Base-by-base conservation (phyloP, 2,888 invertebrate species). In the Drosophila eohydei region DNA sequence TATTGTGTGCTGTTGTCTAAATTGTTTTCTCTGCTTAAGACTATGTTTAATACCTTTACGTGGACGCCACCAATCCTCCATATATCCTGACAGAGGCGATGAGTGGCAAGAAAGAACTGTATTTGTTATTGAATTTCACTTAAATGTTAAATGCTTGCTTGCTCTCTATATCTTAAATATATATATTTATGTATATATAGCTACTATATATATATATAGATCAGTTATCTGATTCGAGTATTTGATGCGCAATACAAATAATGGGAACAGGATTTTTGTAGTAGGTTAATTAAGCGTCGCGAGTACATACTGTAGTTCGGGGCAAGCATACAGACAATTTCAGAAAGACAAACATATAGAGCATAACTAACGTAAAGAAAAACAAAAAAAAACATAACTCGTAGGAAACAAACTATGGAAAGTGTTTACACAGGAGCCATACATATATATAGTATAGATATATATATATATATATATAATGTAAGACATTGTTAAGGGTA, bases 1-100 rank as follows among this genome's bases (percentile, higher is more conserved):
- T 40, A 59, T 65, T 56, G 71, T 72, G 69, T 86, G 85, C 66
- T 72, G 64, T 85, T 68, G 46, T 72, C 55, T 56, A 57, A 60
- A 57, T 16, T 65, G 52, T 52, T 36, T 65, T 72, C 57, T 48
- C 73, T 83, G 72, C 80, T 81, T 86, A 81, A 69, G 77, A 76
- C 74, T 82, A 85, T 74, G 63, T 71, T 81, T 95, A 94, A 95
- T 96, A 97, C 97, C 97, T 98, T 97, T 97, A 93, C 97, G 96
- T 93, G 97, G 97, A 95, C 97, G 96, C 97, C 97, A 97, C 97
- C 97, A 97, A 95, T 97, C 97, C 96, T 98, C 97, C 96, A 97
- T 97, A 96, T 97, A 97, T 96, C 97, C 97, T 97, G 97, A 96
- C 96, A 97, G 96, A 94, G 96, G 95, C 94, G 96, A 96, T 95